Evolutionary conservation across 1,140 invertebrate genomes (phyloP).

Genomic region (Sitophilus oryzae): DNA sequence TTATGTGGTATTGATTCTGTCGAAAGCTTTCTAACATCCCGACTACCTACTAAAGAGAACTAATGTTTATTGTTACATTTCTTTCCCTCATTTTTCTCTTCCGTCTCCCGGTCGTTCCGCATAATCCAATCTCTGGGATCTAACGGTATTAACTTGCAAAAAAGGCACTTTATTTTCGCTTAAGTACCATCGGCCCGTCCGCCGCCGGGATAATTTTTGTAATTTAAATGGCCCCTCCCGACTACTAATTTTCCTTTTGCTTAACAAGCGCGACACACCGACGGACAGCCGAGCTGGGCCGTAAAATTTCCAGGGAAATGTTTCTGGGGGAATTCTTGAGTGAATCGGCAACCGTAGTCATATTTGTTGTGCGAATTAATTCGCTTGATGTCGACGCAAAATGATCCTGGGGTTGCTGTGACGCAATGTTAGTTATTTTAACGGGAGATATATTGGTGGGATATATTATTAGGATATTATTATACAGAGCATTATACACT

Average conservation of each 20-base stretch:
- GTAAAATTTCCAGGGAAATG: conserved; percentile 1
- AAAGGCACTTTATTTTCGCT: conserved; percentile 11
- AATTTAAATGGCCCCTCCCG: conserved; percentile 7
- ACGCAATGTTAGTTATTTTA: too few species aligned
- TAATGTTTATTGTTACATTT: neutral
- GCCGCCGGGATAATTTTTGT: conserved; percentile 1
- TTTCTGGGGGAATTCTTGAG: too few species aligned
- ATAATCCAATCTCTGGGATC: conserved; percentile 5
- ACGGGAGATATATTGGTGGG: too few species aligned
- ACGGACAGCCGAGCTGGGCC: too few species aligned
- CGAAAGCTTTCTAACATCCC: too few species aligned
- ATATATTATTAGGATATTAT: too few species aligned
- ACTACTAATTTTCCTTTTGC: conserved; percentile 6
- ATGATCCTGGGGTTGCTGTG: too few species aligned
- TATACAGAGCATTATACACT: too few species aligned
- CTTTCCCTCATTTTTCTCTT: neutral
- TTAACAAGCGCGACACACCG: conserved; percentile 1
- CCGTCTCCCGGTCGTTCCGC: neutral
- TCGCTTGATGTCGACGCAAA: too few species aligned
- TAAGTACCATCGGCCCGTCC: conserved; percentile 1
- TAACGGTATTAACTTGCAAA: conserved; percentile 9
- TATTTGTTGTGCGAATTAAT: too few species aligned
- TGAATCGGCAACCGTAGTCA: too few species aligned
- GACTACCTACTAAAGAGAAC: neutral
- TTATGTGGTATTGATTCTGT: too few species aligned